Base-by-base conservation (phyloP, 92 coral and sea anemone species). In the Phenganax marumi region DNA sequence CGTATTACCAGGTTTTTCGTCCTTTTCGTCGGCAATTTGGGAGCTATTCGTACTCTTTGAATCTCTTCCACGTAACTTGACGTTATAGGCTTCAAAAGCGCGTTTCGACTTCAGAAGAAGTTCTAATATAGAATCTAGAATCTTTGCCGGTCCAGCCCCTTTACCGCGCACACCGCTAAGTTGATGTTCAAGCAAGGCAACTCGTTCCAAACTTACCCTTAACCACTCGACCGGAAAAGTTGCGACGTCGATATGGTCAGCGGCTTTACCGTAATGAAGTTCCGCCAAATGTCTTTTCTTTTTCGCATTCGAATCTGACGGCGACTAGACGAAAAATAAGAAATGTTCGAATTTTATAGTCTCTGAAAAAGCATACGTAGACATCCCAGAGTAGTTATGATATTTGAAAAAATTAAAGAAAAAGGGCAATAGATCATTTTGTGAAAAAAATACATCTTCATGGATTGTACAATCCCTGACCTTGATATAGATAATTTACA, bases 141-240 rank as follows among this genome's bases (percentile, higher is more conserved):
- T 81, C 66, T 88, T 90, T 16, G 88, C 73, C 14, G 96, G 78
- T 12, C 96, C 91, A 43, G 86, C 50, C 74, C 91, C 76, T n/a
- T 87, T 85, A 26, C 91, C 92, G 10, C 94, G 88, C 26, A 85
- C 84, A 5, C 82, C 21, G 26, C 84, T 75, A 66, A 92, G 84
- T 77, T 95, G 95, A 73, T 95, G 89, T 70, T 95, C 98, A 66
- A 93, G 89, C 89, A 95, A 87, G 75, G 98, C 98, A 7, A 95
- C 97, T 33, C 97, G 97, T 73, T 95, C 98, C 81, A 95, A 87
- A 75, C 80, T 90, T 60, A 89, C 68, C 50, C 98, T 84, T 24
- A 95, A 87, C 87, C 91, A 88, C 85, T 95, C 91, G 84, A 91
- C 88, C 22, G 97, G 97, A 76, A 84, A 86, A 46, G 43, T 58